phyloP scores from a whole-genome alignment of 1,140 invertebrate genomes.

The Temnothorax nylanderi region DNA sequence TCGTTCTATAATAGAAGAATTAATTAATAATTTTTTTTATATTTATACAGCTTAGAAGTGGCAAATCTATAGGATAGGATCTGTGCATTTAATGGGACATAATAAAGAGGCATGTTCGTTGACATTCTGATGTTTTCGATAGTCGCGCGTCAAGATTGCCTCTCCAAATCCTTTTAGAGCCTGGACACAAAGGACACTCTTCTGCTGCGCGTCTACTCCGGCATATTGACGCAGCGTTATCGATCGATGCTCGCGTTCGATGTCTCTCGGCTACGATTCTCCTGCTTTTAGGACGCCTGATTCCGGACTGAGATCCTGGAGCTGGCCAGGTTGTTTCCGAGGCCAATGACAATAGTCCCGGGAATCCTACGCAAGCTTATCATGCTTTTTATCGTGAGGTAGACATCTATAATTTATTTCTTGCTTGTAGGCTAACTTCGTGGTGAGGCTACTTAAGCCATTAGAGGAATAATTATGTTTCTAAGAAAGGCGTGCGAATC shows the following conservation, averaged over 20 bases:
- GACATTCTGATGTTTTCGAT: slow-evolving; percentile 50
- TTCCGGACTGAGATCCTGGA: slow-evolving; percentile 25
- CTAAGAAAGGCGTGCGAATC: neutral
- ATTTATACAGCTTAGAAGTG: neutral
- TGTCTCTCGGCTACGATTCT: slow-evolving; percentile 56
- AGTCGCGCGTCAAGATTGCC: slow-evolving; percentile 11
- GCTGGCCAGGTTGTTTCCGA: neutral
- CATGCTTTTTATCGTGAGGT: slow-evolving; percentile 62
- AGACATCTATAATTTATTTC: slow-evolving; percentile 61
- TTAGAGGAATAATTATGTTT: slow-evolving; percentile 50
- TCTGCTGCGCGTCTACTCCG: neutral
- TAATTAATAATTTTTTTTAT: neutral
- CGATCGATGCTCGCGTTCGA: slow-evolving; percentile 61
- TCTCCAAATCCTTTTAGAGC: slow-evolving; percentile 39
- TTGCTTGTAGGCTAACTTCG: neutral
- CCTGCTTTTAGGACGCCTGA: slow-evolving; percentile 52
- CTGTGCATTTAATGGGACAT: slow-evolving; percentile 32
- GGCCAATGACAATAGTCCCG: slow-evolving; percentile 64
- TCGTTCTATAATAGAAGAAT: neutral
- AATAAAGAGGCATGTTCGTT: slow-evolving; percentile 47
- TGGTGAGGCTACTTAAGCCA: neutral
- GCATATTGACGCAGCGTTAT: slow-evolving; percentile 63
- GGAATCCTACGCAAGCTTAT: slow-evolving; percentile 44
- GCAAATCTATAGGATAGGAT: neutral
- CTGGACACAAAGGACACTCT: slow-evolving; percentile 63